Evolutionary conservation across 1,140 invertebrate species (phyloP).

Genomic region (Danaus melanippus): DNA sequence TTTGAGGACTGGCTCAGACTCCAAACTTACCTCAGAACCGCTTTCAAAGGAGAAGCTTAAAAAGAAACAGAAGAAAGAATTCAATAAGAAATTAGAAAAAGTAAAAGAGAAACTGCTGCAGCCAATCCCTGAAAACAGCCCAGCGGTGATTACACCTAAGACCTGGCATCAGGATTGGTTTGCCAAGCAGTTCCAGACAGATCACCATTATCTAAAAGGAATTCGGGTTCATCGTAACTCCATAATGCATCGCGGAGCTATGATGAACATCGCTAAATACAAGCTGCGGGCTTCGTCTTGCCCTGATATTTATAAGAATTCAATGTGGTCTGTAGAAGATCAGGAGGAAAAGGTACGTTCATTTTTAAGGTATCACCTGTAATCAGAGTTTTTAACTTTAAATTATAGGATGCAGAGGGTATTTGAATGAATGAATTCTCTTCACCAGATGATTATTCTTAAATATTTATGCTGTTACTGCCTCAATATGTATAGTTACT

Average conservation of each 20-base stretch:
- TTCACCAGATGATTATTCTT: no score
- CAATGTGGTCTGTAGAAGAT: constrained; percentile 87
- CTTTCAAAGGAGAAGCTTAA: constrained; percentile 75
- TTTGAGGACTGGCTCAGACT: constrained; percentile 77
- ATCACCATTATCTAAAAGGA: constrained; percentile 81
- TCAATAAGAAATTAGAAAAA: constrained; percentile 50
- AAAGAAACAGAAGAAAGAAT: constrained; percentile 65
- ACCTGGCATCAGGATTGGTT: constrained; percentile 66
- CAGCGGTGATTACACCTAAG: constrained; percentile 38
- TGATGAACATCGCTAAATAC: constrained; percentile 87
- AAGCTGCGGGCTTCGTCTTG: constrained; percentile 88
- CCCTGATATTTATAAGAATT: constrained; percentile 91
- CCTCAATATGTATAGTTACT: no score
- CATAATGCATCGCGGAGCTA: constrained; percentile 87
- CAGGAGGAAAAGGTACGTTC: constrained; percentile 72
- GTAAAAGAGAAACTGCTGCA: constrained; percentile 52
- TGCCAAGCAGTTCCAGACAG: constrained; percentile 72
- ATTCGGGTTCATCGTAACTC: constrained; percentile 85
- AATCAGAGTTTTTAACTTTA: no score
- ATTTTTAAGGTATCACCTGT: no score
- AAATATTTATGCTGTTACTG: no score
- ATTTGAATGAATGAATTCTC: no score
- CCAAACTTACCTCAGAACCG: constrained; percentile 71
- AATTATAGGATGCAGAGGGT: no score
- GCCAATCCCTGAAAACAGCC: constrained; percentile 58